Percentiles rank a stretch among this genome's conserved stretches.
phyloP scores from a whole-genome alignment of 2,888 invertebrate species.

The Phlogophora meticulosa region DNA sequence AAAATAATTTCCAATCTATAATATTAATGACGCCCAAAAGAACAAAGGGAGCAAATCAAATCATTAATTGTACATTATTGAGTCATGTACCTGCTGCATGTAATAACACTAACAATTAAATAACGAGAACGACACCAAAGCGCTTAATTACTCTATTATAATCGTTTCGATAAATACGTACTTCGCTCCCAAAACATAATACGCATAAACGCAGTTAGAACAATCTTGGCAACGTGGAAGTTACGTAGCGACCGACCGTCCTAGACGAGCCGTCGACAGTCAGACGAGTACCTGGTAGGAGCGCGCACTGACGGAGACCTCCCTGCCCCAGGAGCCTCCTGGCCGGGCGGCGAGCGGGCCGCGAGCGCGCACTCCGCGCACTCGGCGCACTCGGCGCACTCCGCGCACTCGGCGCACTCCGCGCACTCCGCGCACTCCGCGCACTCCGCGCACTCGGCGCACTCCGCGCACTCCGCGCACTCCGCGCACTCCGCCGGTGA shows the following conservation, averaged over 20 bases:
- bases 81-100: slow-evolving; percentile 81
- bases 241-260: slow-evolving; percentile 61
- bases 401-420: slow-evolving; percentile 67
- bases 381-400: too few relatives aligned
- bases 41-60: slow-evolving; percentile 73
- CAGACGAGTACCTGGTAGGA: slow-evolving; percentile 57
- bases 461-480: slow-evolving; percentile 64
- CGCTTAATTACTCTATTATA: slow-evolving; percentile 75
- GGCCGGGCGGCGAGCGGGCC: slow-evolving; percentile 66
- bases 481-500: slow-evolving; percentile 80
- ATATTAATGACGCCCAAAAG: slow-evolving; percentile 71
- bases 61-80: slow-evolving; percentile 86
- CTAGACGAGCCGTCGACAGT: slow-evolving; percentile 54
- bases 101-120: slow-evolving; percentile 86
- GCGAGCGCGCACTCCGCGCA: slow-evolving; percentile 63
- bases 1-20: slow-evolving; percentile 73
- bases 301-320: slow-evolving; percentile 84
- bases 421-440: slow-evolving; percentile 65
- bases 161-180: slow-evolving; percentile 69
- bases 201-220: slow-evolving; percentile 59
- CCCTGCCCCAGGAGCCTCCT: slow-evolving; percentile 89
- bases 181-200: slow-evolving; percentile 64
- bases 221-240: slow-evolving; percentile 67
- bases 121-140: slow-evolving; percentile 80
- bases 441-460: slow-evolving; percentile 64